phyloP scores from a whole-genome alignment of 2,113 vertebrate genomes.

The Centropristis striata region DNA sequence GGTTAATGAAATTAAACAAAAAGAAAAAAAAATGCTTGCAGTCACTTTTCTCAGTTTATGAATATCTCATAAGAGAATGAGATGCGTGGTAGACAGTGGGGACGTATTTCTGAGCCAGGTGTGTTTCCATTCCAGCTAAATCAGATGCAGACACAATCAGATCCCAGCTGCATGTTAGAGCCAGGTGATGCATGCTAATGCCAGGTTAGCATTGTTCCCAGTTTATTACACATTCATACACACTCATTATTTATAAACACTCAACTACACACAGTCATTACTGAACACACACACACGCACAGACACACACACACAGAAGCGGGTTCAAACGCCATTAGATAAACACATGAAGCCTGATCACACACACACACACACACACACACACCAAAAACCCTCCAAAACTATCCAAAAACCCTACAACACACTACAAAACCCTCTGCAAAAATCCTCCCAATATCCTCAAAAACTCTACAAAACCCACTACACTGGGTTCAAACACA shows the following conservation, averaged over 20 bases:
- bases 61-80: conserved; percentile 26
- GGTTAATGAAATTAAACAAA: too few species aligned
- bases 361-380: too few species aligned
- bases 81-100: not conserved
- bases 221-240: conserved; percentile 51
- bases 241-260: conserved; percentile 60
- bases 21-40: not conserved
- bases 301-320: not conserved
- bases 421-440: too few species aligned
- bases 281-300: not conserved
- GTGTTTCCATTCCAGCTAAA: conserved; percentile 44
- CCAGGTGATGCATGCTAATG: conserved; percentile 57
- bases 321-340: too few species aligned
- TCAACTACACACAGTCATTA: conserved; percentile 24
- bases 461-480: too few species aligned
- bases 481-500: too few species aligned
- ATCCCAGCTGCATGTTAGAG: conserved; percentile 32
- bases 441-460: too few species aligned
- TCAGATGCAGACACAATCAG: conserved; percentile 39
- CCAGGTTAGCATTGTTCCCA: conserved; percentile 55
- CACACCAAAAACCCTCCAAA: too few species aligned
- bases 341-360: too few species aligned
- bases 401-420: too few species aligned
- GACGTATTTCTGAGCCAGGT: conserved; percentile 29
- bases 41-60: not conserved